These are phyloP conservation scores for Oxyscelio sp. DNA, from an alignment of 2,888 invertebrate genomes.

Conservation along the genomic window DNA sequence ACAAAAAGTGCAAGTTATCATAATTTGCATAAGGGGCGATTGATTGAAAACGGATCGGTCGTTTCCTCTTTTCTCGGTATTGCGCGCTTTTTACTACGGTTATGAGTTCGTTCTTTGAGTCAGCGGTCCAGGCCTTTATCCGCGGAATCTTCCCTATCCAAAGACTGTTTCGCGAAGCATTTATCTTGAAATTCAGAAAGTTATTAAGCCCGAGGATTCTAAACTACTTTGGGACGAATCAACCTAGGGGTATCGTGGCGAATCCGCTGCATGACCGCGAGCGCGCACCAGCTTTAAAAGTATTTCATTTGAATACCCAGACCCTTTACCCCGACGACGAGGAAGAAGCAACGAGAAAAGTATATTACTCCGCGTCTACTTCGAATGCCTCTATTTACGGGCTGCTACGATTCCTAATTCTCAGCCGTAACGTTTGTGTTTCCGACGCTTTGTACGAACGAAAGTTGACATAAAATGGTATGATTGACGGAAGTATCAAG, in stretches of 20 bases:
- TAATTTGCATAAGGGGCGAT: conserved; percentile 43
- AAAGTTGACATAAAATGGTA: too few species aligned
- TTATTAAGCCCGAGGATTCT: conserved; percentile 73
- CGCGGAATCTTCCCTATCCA: conserved; percentile 55
- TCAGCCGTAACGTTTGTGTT: neutral
- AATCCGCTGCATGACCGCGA: conserved; percentile 23
- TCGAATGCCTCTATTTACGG: conserved; percentile 33
- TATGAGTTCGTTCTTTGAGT: conserved; percentile 46
- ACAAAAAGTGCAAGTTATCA: conserved; percentile 18
- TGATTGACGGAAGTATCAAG: too few species aligned
- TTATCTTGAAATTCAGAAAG: conserved; percentile 70
- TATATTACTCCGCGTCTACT: conserved; percentile 61
- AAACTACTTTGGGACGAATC: conserved; percentile 74
- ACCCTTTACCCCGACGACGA: conserved; percentile 40
- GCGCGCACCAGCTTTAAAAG: conserved; percentile 66
- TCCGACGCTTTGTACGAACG: too few species aligned
- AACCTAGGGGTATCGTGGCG: conserved; percentile 62
- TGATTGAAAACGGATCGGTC: conserved; percentile 48
- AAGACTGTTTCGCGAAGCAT: conserved; percentile 71
- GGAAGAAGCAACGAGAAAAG: too few species aligned
- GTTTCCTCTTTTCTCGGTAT: conserved; percentile 18
- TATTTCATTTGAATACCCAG: conserved; percentile 74
- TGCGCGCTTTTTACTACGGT: conserved; percentile 34
- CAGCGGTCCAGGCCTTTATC: conserved; percentile 58
- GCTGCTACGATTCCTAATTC: conserved; percentile 37